Percentiles rank a stretch among this genome's conserved stretches.
phyloP scores from a whole-genome alignment of 2,113 vertebrate genomes.

The Oncorhynchus gorbuscha region DNA sequence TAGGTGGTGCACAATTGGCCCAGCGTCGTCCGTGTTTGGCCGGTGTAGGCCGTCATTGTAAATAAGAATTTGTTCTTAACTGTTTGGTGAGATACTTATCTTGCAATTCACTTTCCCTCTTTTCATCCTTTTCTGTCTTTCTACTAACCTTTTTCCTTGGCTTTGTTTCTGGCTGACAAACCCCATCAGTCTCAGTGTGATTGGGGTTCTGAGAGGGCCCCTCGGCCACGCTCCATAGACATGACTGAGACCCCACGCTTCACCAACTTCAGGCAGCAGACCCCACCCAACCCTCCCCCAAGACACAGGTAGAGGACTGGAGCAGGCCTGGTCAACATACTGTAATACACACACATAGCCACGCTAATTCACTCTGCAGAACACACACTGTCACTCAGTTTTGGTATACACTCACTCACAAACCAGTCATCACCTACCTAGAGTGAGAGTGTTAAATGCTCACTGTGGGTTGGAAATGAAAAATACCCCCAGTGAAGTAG shows the following conservation, averaged over 20 bases:
- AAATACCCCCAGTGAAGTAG: neutral
- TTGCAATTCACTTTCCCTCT: constrained; percentile 11
- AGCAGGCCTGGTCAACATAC: constrained; percentile 8
- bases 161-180: constrained; percentile 35
- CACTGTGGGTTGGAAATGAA: neutral
- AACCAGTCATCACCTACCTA: constrained; percentile 1
- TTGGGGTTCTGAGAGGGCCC: constrained; percentile 58
- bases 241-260: constrained; percentile 71
- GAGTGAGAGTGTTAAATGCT: neutral
- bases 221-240: constrained; percentile 60
- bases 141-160: constrained; percentile 39
- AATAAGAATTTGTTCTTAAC: too few species aligned
- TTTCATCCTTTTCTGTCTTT: constrained; percentile 40
- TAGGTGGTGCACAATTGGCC: too few species aligned
- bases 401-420: neutral
- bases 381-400: neutral
- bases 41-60: too few species aligned
- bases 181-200: constrained; percentile 54
- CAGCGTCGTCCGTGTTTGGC: too few species aligned
- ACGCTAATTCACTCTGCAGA: neutral
- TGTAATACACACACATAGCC: constrained; percentile 3
- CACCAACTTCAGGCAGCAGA: constrained; percentile 71
- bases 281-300: constrained; percentile 74
- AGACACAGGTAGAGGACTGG: constrained; percentile 83
- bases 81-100: too few species aligned